These are phyloP conservation scores for Sphyrna mokarran DNA, from an alignment of 2,113 vertebrate species.

Conservation along the genomic window DNA sequence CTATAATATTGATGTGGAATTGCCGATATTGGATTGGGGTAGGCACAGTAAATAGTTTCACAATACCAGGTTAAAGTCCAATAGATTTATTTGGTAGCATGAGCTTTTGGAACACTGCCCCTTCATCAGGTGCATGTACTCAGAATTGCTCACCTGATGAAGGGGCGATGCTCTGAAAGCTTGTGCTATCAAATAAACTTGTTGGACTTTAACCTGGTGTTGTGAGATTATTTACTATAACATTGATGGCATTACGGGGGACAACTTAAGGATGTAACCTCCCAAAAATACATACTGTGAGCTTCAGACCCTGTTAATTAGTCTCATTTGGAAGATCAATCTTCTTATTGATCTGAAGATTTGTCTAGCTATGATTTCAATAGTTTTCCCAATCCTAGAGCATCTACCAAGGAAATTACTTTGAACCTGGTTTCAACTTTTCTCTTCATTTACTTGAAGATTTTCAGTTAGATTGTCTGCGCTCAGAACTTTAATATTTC, in stretches of 20 bases:
- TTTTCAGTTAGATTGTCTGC: background rate
- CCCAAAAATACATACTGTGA: background rate
- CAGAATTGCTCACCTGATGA: no score
- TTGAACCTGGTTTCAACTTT: background rate
- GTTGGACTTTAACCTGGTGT: no score
- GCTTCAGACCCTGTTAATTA: background rate
- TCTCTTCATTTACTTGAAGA: background rate
- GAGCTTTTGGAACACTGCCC: no score
- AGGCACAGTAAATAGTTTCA: no score
- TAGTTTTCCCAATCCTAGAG: background rate
- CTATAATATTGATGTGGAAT: background rate
- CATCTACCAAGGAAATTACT: background rate
- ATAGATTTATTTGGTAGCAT: no score
- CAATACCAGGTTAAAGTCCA: no score
- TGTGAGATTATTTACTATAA: background rate
- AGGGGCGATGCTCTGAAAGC: no score
- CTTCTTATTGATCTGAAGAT: background rate
- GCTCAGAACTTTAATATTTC: background rate
- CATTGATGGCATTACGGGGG: background rate
- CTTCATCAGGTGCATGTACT: no score
- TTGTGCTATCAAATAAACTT: no score
- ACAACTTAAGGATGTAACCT: background rate
- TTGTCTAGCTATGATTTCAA: background rate
- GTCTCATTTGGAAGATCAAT: background rate
- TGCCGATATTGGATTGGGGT: no score